A percentile compares a stretch with the other conserved stretches of the same genome.
These are phyloP conservation scores for Cartodere bifasciata DNA, from an alignment of 2,888 invertebrate genomes.

Conservation along the genomic window DNA sequence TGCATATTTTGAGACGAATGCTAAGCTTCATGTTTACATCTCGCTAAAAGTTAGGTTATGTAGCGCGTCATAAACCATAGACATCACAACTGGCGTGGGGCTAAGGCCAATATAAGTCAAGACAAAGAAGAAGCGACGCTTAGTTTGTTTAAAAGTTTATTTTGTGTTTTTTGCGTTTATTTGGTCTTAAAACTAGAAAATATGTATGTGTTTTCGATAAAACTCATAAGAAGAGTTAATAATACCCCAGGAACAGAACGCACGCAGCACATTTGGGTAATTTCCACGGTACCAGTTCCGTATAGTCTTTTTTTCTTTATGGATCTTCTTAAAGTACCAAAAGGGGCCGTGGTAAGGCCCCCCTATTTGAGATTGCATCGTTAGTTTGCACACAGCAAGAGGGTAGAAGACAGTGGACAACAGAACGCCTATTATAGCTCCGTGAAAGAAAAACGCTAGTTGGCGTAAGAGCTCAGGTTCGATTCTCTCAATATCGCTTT, in stretches of 20 bases:
- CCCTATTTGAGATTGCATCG: conserved; percentile 81
- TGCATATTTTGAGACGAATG: too few relatives aligned
- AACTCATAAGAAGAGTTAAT: conserved; percentile 85
- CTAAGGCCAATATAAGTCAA: too few relatives aligned
- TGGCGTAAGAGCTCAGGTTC: too few relatives aligned
- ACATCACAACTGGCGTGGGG: too few relatives aligned
- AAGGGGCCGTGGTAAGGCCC: conserved; percentile 50
- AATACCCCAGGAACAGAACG: conserved; percentile 91
- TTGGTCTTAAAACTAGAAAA: too few relatives aligned
- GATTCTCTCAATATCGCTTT: conserved; percentile 6
- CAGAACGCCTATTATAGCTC: conserved; percentile 82
- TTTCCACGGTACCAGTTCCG: conserved; percentile 76
- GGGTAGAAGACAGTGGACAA: conserved; percentile 88
- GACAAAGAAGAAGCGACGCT: too few relatives aligned
- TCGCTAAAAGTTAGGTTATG: too few relatives aligned
- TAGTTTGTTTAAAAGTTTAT: too few relatives aligned
- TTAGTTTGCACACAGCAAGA: conserved; percentile 83
- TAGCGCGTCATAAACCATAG: too few relatives aligned
- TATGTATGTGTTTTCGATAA: conserved; percentile 48
- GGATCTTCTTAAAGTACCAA: conserved; percentile 51
- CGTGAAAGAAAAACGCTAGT: conserved; percentile 40
- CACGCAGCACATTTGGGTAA: conserved; percentile 77
- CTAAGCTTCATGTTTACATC: too few relatives aligned
- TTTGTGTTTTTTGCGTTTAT: too few relatives aligned
- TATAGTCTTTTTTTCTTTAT: conserved; percentile 57